These are phyloP conservation scores for Gandaritis pyraliata DNA, from an alignment of 2,888 invertebrate genomes.

Conservation along the genomic window DNA sequence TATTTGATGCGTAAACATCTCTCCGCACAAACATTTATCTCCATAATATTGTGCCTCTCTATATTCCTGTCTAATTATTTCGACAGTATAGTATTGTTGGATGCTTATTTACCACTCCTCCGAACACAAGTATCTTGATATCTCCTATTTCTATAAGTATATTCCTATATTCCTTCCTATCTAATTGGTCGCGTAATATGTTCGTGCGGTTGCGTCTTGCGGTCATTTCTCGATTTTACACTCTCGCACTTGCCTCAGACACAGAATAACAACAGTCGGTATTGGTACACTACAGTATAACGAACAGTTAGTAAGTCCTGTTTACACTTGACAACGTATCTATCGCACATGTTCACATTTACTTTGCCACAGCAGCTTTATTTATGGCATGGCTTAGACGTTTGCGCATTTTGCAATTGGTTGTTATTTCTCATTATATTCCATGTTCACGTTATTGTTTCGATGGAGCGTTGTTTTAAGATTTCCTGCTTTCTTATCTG, in stretches of 20 bases:
- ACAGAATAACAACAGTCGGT: constrained; percentile 1
- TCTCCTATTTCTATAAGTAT: constrained; percentile 20
- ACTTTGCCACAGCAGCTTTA: constrained; percentile 16
- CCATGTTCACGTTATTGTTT: neutral
- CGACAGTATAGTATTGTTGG: neutral
- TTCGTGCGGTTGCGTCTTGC: constrained; percentile 42
- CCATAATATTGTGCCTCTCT: no score
- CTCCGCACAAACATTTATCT: no score
- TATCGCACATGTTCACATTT: constrained; percentile 9
- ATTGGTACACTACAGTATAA: neutral
- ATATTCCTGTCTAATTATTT: no score
- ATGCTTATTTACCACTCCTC: neutral
- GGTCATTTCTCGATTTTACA: constrained; percentile 46
- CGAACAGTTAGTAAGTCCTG: neutral
- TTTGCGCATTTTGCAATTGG: constrained; percentile 6
- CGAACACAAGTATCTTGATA: neutral
- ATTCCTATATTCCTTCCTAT: no score
- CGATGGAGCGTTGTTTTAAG: neutral
- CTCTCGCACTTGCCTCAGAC: constrained; percentile 34
- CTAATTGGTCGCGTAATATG: constrained; percentile 62
- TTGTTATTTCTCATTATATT: neutral
- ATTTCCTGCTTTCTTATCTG: neutral
- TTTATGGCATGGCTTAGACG: constrained; percentile 12
- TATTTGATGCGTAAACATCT: no score
- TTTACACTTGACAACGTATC: constrained; percentile 16